Percentiles rank a stretch among this genome's conserved stretches.
These are phyloP conservation scores for Aricia agestis DNA, from an alignment of 1,140 invertebrate species.

Conservation along the genomic window DNA sequence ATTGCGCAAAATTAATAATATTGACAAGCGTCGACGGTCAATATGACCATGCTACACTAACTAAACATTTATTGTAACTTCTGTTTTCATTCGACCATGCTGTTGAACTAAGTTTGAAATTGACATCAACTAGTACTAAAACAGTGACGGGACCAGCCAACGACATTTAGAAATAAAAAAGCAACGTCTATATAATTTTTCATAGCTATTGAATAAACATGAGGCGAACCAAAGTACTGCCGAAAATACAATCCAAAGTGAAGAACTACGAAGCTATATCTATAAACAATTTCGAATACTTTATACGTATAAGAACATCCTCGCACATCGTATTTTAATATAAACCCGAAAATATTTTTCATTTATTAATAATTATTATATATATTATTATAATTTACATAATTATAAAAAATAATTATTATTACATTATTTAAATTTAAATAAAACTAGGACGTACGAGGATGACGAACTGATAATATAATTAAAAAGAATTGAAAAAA, in stretches of 20 bases:
- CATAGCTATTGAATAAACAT: not conserved
- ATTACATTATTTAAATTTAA: too few species aligned
- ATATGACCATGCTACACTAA: not conserved
- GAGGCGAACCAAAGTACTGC: conserved; percentile 8
- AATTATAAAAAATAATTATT: not conserved
- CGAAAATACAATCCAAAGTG: conserved; percentile 11
- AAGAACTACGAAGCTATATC: conserved; percentile 11
- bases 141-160: not conserved
- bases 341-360: too few species aligned
- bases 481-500: not conserved
- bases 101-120: not conserved
- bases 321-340: not conserved
- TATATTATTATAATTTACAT: not conserved
- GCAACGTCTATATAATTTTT: not conserved
- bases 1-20: not conserved
- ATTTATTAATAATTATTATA: too few species aligned
- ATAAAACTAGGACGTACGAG: not conserved
- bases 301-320: not conserved
- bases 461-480: not conserved
- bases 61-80: not conserved
- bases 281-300: not conserved
- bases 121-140: not conserved
- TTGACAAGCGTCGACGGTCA: not conserved
- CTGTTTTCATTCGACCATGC: not conserved
- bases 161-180: conserved; percentile 2